Conservation (phyloP, 2,888 invertebrate species). For the Euproctis similis region DNA sequence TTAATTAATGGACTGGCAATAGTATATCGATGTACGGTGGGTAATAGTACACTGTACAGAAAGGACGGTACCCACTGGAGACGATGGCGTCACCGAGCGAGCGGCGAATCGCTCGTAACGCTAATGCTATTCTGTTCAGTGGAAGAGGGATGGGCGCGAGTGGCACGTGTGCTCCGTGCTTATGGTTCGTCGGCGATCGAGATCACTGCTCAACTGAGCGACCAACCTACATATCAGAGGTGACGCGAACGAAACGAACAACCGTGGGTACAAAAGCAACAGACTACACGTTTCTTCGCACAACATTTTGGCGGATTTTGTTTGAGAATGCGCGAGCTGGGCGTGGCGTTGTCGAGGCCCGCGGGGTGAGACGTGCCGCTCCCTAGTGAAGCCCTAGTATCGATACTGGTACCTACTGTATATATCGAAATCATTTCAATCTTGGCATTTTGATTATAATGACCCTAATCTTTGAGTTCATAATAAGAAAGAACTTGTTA, state of each 20-base stretch:
- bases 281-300: conserved; percentile 45
- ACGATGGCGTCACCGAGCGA: conserved; percentile 36
- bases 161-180: conserved; percentile 60
- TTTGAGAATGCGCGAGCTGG: conserved; percentile 66
- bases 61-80: conserved; percentile 1
- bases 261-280: conserved; percentile 30
- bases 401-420: conserved; percentile 33
- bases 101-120: conserved; percentile 36
- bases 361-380: conserved; percentile 51
- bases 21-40: conserved; percentile 7
- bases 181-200: conserved; percentile 53
- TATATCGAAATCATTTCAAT: no score
- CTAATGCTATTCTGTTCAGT: conserved; percentile 12
- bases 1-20: conserved; percentile 14
- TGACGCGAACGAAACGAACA: conserved; percentile 40
- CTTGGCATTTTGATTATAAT: no score
- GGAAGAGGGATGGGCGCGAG: conserved; percentile 44
- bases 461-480: no score
- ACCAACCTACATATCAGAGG: conserved; percentile 41
- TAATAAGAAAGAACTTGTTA: no score
- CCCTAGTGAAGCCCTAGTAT: conserved; percentile 47
- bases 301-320: conserved; percentile 60
- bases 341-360: conserved; percentile 58
- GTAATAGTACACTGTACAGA: neutral
- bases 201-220: conserved; percentile 57